phyloP scores from a whole-genome alignment of 2,797 vertebrate genomes.

The Crypturellus tataupa region DNA sequence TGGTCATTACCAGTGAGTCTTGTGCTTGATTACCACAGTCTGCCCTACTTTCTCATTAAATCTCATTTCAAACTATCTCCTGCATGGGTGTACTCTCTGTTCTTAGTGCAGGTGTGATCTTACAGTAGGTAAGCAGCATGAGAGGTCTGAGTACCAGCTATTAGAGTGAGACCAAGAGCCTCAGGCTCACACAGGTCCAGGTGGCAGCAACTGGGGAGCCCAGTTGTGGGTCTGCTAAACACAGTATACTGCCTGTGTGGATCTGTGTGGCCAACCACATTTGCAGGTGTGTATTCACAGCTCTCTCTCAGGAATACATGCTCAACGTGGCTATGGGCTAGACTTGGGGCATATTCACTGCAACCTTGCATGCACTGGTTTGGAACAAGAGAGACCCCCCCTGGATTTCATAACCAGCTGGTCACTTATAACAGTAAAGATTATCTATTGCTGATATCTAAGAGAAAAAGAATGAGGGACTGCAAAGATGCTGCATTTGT shows the following conservation, averaged over 20 bases:
- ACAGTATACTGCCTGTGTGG: neutral
- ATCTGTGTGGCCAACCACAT: too few species aligned
- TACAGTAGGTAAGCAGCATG: neutral
- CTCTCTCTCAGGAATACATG: neutral
- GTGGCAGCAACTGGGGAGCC: neutral
- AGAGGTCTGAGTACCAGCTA: neutral
- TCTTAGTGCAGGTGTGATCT: neutral
- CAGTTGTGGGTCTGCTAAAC: neutral
- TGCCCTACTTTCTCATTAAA: neutral
- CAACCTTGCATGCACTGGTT: neutral
- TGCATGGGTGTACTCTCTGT: neutral
- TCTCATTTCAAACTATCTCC: neutral
- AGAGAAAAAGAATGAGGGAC: neutral
- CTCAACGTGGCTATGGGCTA: neutral
- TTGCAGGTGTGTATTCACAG: neutral
- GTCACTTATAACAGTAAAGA: neutral
- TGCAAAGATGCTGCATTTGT: neutral
- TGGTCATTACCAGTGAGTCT: neutral
- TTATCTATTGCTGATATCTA: neutral
- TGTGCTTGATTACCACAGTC: neutral
- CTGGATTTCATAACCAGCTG: neutral
- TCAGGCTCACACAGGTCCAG: neutral
- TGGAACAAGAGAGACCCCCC: neutral
- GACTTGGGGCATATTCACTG: neutral
- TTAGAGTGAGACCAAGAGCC: neutral